Conservation (phyloP, 1,140 invertebrate genomes). For the Caerostris darwini region DNA sequence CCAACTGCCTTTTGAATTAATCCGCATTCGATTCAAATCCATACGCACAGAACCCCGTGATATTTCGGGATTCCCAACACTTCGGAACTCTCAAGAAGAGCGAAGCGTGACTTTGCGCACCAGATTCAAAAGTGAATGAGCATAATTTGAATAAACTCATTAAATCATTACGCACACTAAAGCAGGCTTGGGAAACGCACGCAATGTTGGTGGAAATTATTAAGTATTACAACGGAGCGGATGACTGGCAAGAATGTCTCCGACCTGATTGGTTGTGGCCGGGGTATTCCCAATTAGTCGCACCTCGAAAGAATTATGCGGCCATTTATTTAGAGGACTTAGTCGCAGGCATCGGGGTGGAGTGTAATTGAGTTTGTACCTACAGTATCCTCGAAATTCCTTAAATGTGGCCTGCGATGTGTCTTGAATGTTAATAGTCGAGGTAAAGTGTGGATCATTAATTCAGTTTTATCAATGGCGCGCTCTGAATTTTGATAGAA, state of each 20-base stretch:
- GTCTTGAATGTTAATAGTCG: not conserved
- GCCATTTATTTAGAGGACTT: not conserved
- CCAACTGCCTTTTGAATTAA: too few species aligned
- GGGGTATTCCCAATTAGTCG: not conserved
- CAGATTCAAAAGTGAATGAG: not conserved
- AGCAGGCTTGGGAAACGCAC: not conserved
- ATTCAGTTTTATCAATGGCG: not conserved
- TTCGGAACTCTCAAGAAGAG: too few species aligned
- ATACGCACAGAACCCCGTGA: too few species aligned
- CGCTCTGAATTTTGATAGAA: too few species aligned
- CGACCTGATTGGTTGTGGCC: not conserved
- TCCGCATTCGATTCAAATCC: too few species aligned
- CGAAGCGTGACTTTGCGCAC: too few species aligned
- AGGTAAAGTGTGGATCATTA: not conserved
- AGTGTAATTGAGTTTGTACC: slow-evolving; percentile 1
- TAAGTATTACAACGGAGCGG: not conserved
- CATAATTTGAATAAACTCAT: not conserved
- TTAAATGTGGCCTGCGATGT: not conserved
- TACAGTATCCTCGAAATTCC: not conserved
- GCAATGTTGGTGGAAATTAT: not conserved
- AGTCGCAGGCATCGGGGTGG: too few species aligned
- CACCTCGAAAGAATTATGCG: not conserved
- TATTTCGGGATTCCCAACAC: too few species aligned
- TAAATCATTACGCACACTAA: not conserved
- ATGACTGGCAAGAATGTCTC: not conserved